phyloP scores from a whole-genome alignment of 2,113 vertebrate species.

The Dissostichus mawsoni region DNA sequence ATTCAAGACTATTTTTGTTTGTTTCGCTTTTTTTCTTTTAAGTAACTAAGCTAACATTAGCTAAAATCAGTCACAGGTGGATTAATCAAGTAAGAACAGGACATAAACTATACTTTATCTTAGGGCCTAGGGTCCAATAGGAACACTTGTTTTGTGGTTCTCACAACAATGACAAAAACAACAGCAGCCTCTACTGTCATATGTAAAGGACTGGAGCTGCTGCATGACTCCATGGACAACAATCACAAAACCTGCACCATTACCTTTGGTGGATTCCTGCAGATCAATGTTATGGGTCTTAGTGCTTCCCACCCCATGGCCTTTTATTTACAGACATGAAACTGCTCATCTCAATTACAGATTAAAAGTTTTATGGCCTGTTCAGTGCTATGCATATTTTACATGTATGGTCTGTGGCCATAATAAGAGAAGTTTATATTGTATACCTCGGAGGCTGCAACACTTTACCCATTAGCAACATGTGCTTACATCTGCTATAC shows the following conservation, averaged over 20 bases:
- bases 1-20: too few species aligned
- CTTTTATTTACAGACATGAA: slow-evolving; percentile 64
- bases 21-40: too few species aligned
- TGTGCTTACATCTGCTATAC: too few species aligned
- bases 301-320: slow-evolving; percentile 43
- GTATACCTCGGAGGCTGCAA: not conserved
- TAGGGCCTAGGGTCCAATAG: too few species aligned
- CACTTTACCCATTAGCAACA: not conserved
- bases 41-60: too few species aligned
- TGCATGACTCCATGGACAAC: not conserved
- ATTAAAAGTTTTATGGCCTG: slow-evolving; percentile 44
- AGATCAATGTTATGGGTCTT: slow-evolving; percentile 44
- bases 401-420: slow-evolving; percentile 25
- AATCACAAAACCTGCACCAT: not conserved
- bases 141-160: not conserved
- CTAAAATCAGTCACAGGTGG: too few species aligned
- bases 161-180: not conserved
- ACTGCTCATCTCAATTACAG: slow-evolving; percentile 27
- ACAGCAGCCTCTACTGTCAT: too few species aligned
- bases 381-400: slow-evolving; percentile 43
- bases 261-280: not conserved
- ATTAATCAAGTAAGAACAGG: too few species aligned
- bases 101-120: too few species aligned
- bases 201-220: not conserved
- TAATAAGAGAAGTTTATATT: slow-evolving; percentile 10